Percentiles rank a stretch among this genome's conserved stretches.
Conservation (phyloP, 2,888 invertebrate genomes). For the Cataglyphis rosenhaueri region DNA sequence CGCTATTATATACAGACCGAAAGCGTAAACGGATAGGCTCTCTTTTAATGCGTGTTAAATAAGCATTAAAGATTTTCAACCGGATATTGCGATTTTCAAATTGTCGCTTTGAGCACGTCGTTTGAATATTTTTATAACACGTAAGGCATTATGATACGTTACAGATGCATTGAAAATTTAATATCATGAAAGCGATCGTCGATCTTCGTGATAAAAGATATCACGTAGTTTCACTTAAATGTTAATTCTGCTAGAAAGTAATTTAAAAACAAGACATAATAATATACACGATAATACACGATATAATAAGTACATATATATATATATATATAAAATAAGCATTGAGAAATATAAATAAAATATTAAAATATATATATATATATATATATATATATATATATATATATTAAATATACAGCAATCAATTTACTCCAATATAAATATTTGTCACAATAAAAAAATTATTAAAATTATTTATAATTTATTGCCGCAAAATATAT, state of each 20-base stretch:
- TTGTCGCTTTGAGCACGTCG: neutral
- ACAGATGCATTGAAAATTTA: neutral
- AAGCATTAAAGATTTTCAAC: slow-evolving; percentile 39
- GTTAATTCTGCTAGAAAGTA: too few relatives aligned
- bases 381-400: neutral
- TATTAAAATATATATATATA: too few relatives aligned
- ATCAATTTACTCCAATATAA: neutral
- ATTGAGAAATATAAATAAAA: neutral
- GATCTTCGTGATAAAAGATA: neutral
- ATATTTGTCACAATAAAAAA: neutral
- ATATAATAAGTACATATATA: neutral
- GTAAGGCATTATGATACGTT: neutral
- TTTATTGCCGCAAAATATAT: neutral
- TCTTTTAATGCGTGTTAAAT: slow-evolving; percentile 35
- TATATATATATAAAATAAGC: neutral
- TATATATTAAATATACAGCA: neutral
- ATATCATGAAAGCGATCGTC: neutral
- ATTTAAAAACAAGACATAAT: neutral
- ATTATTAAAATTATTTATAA: neutral
- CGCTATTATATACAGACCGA: slow-evolving; percentile 16
- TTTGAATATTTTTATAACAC: slow-evolving; percentile 5
- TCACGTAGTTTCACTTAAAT: neutral
- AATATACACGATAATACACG: neutral
- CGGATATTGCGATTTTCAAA: slow-evolving; percentile 28
- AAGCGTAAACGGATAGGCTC: neutral